These are phyloP conservation scores for Gandaritis pyraliata DNA, from an alignment of 2,888 invertebrate genomes.

Conservation along the genomic window DNA sequence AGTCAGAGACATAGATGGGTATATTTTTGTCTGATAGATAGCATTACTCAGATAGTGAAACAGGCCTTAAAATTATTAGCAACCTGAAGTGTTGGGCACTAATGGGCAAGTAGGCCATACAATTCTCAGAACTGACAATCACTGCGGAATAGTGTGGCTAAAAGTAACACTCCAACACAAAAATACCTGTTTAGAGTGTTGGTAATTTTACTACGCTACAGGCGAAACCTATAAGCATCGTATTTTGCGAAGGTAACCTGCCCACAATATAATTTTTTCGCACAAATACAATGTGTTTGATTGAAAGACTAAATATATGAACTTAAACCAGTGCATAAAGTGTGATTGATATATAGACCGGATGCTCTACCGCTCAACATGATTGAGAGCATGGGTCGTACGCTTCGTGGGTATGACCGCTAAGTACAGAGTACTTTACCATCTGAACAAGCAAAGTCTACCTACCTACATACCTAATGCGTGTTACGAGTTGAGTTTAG, in stretches of 20 bases:
- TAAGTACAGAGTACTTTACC: constrained; percentile 10
- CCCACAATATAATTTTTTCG: constrained; percentile 5
- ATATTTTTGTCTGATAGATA: too few species aligned
- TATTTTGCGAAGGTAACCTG: not conserved
- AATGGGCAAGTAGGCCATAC: too few species aligned
- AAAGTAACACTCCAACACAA: too few species aligned
- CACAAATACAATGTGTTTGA: constrained; percentile 40
- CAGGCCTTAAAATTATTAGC: too few species aligned
- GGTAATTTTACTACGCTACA: too few species aligned
- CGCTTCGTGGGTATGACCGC: not conserved
- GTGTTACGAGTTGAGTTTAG: constrained; percentile 7
- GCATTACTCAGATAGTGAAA: too few species aligned
- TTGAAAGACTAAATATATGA: constrained; percentile 62
- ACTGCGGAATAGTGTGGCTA: too few species aligned
- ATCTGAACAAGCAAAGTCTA: constrained; percentile 6
- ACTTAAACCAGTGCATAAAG: constrained; percentile 59
- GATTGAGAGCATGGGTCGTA: constrained; percentile 45
- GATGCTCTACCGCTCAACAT: constrained; percentile 47
- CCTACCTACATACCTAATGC: not conserved
- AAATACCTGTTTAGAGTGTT: too few species aligned
- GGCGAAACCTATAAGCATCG: too few species aligned
- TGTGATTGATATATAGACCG: constrained; percentile 62
- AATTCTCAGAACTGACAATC: too few species aligned
- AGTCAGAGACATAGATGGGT: too few species aligned
- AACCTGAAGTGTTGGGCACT: too few species aligned